Percentiles rank a stretch among this genome's conserved stretches.
Conservation (phyloP, 2,113 vertebrate species). For the Eurystomus gularis region DNA sequence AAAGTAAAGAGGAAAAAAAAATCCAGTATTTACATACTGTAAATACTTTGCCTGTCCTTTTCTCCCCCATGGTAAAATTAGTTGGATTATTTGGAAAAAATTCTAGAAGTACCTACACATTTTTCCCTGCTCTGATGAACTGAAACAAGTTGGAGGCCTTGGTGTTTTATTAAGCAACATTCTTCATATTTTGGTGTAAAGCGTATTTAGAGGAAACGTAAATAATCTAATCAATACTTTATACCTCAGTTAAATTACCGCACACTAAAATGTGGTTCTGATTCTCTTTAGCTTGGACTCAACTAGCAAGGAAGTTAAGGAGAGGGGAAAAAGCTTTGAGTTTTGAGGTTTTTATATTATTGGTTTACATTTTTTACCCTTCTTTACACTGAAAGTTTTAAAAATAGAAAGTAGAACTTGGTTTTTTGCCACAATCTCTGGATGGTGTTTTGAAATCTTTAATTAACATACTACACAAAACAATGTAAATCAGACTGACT, state of each 20-base stretch:
- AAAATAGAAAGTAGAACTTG: neutral
- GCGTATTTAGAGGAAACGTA: neutral
- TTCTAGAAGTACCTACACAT: neutral
- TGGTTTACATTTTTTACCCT: neutral
- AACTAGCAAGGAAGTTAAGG: neutral
- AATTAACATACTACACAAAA: constrained; percentile 47
- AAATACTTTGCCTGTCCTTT: neutral
- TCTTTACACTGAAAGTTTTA: neutral
- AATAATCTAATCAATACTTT: constrained; percentile 14
- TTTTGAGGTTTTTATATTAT: neutral
- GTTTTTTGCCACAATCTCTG: neutral
- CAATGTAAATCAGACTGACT: constrained; percentile 37
- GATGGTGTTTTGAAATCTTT: constrained; percentile 53
- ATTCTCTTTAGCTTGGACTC: constrained; percentile 15
- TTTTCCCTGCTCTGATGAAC: neutral
- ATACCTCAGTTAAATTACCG: neutral
- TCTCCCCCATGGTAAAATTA: neutral
- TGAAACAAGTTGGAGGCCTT: neutral
- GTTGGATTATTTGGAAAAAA: neutral
- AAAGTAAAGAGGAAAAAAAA: neutral
- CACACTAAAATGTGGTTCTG: neutral
- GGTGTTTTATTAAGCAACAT: neutral
- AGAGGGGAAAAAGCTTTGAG: neutral
- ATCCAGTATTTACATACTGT: neutral
- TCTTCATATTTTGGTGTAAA: neutral